phyloP scores from a whole-genome alignment of 1,140 invertebrate genomes.

The Camponotus floridanus region DNA sequence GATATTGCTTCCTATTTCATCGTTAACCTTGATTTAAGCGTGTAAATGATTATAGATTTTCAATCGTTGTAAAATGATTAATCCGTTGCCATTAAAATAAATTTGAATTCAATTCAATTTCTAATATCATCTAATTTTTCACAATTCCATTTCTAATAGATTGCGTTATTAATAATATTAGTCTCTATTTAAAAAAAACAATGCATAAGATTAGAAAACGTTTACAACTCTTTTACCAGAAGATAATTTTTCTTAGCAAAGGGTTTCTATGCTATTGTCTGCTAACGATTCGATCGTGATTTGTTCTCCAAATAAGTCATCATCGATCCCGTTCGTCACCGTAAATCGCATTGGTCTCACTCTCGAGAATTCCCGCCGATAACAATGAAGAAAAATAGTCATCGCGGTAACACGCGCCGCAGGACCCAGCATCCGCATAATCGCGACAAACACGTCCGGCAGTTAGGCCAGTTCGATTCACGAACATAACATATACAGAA shows the following conservation, averaged over 20 bases:
- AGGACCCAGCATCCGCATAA: conserved; percentile 38
- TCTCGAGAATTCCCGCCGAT: conserved; percentile 27
- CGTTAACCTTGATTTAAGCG: too few species aligned
- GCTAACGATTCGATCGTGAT: conserved; percentile 13
- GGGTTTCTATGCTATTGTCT: not conserved
- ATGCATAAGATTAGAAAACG: not conserved
- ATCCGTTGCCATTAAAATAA: too few species aligned
- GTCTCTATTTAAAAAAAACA: not conserved
- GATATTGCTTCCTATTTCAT: too few species aligned
- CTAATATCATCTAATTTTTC: too few species aligned
- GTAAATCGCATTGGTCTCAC: conserved; percentile 55
- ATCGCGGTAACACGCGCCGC: conserved; percentile 58
- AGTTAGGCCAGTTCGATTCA: conserved; percentile 15
- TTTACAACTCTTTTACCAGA: not conserved
- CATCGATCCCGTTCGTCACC: conserved; percentile 45
- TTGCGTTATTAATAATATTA: too few species aligned
- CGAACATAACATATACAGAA: conserved; percentile 49
- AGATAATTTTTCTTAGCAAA: not conserved
- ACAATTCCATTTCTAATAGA: too few species aligned
- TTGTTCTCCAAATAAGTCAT: conserved; percentile 35
- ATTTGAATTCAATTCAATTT: too few species aligned
- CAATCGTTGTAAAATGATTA: too few species aligned
- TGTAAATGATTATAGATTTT: too few species aligned
- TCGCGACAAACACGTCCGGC: conserved; percentile 54
- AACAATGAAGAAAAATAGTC: conserved; percentile 74